A percentile compares a stretch with the other conserved stretches of the same genome.
phyloP scores from a whole-genome alignment of 1,140 invertebrate genomes.

The Tetramorium parvispinum region DNA sequence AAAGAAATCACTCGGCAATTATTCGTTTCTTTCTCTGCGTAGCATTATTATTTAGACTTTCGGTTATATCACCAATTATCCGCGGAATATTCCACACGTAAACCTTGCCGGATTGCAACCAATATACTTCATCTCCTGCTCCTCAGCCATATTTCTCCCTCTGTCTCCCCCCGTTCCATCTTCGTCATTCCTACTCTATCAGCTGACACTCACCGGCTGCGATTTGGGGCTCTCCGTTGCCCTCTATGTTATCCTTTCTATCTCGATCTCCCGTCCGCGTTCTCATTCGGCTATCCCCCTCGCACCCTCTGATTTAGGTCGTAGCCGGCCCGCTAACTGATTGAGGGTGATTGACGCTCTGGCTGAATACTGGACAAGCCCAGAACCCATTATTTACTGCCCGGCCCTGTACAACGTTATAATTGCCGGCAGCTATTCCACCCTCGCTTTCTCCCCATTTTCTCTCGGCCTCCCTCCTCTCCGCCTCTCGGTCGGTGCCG shows the following conservation, averaged over 20 bases:
- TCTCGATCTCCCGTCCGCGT: conserved; percentile 56
- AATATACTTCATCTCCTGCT: conserved; percentile 44
- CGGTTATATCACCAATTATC: neutral
- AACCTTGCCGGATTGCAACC: conserved; percentile 13
- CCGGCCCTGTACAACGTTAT: conserved; percentile 81
- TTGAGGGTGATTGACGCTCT: conserved; percentile 85
- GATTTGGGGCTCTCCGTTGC: conserved; percentile 55
- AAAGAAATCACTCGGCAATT: neutral
- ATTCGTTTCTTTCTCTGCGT: neutral
- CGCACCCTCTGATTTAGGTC: conserved; percentile 82
- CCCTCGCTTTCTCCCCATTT: conserved; percentile 60
- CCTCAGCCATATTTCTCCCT: conserved; percentile 25
- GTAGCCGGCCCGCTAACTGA: conserved; percentile 82
- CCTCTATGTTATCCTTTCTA: conserved; percentile 66
- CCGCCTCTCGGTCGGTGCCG: neutral
- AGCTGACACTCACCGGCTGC: conserved; percentile 63
- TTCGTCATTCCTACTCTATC: conserved; percentile 69
- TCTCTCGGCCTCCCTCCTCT: neutral
- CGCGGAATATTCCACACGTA: neutral
- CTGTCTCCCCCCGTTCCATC: conserved; percentile 50
- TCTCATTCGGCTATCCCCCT: conserved; percentile 65
- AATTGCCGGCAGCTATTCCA: conserved; percentile 82
- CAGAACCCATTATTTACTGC: conserved; percentile 83
- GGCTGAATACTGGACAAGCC: conserved; percentile 81
- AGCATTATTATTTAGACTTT: neutral